These are phyloP conservation scores for Ophioderma brevispina DNA, from an alignment of 35 echinoderm and acorn worm species.

Conservation along the genomic window DNA sequence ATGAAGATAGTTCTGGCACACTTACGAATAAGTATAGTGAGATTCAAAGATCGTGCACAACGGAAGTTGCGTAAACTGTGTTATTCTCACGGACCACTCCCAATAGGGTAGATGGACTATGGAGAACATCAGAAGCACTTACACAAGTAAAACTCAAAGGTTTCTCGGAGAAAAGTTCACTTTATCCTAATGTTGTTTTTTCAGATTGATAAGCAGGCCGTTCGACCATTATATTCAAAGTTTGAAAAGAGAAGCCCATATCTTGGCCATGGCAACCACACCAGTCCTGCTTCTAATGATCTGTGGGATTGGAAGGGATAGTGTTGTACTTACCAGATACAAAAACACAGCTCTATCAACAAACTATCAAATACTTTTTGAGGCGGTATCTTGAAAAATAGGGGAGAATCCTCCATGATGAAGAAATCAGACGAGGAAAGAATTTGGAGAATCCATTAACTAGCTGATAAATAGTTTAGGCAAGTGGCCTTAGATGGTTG, in stretches of 20 bases:
- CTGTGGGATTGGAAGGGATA: background rate
- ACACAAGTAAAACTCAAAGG: background rate
- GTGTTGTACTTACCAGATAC: background rate
- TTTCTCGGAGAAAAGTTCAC: background rate
- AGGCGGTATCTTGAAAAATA: background rate
- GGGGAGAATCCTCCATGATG: background rate
- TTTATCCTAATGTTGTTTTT: background rate
- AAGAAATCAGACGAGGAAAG: background rate
- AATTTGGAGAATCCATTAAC: background rate
- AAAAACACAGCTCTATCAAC: background rate
- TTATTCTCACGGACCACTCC: background rate
- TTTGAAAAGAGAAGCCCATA: background rate
- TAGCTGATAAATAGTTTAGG: background rate
- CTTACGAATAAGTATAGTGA: background rate
- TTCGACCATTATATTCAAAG: background rate
- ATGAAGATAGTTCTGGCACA: background rate
- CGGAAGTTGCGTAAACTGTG: background rate
- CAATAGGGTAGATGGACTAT: background rate
- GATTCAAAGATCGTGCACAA: background rate
- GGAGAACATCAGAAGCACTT: background rate
- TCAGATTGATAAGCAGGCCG: background rate
- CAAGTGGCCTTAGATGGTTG: background rate
- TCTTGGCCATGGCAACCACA: background rate
- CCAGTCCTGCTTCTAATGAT: background rate
- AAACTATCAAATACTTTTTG: background rate